phyloP scores from a whole-genome alignment of 2,113 vertebrate species.

The Egretta garzetta region DNA sequence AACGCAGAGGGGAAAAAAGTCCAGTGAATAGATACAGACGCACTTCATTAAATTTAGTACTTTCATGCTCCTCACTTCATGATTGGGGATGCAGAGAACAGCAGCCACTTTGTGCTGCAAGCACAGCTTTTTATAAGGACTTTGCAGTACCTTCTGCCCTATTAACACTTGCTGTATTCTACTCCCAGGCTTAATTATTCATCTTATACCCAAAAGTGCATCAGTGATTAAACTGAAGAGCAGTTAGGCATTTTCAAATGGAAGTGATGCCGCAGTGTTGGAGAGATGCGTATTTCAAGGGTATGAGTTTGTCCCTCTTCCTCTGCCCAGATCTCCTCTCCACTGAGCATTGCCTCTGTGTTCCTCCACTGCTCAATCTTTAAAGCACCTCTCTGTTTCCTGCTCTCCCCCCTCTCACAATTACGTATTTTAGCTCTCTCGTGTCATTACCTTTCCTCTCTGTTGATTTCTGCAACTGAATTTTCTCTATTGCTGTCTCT shows the following conservation, averaged over 20 bases:
- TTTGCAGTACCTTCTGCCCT: constrained; percentile 56
- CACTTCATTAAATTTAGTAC: constrained; percentile 44
- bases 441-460: constrained; percentile 11
- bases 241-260: constrained; percentile 43
- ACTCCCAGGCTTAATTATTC: constrained; percentile 68
- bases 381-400: background rate
- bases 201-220: constrained; percentile 61
- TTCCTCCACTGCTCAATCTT: background rate
- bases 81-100: background rate
- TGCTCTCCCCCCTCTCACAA: background rate
- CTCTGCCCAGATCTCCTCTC: background rate
- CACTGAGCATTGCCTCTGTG: background rate
- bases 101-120: constrained; percentile 32
- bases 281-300: background rate
- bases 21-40: background rate
- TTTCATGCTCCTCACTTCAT: background rate
- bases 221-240: constrained; percentile 63
- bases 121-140: constrained; percentile 54
- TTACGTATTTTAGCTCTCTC: background rate
- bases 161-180: constrained; percentile 57
- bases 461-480: constrained; percentile 24
- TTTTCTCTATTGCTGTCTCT: constrained; percentile 16
- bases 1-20: background rate
- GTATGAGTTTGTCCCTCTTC: constrained; percentile 4
- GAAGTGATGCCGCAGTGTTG: background rate